Percentiles rank a stretch among this genome's conserved stretches.
Conservation (phyloP, 2,888 invertebrate genomes). For the Metacarcinus magister region DNA sequence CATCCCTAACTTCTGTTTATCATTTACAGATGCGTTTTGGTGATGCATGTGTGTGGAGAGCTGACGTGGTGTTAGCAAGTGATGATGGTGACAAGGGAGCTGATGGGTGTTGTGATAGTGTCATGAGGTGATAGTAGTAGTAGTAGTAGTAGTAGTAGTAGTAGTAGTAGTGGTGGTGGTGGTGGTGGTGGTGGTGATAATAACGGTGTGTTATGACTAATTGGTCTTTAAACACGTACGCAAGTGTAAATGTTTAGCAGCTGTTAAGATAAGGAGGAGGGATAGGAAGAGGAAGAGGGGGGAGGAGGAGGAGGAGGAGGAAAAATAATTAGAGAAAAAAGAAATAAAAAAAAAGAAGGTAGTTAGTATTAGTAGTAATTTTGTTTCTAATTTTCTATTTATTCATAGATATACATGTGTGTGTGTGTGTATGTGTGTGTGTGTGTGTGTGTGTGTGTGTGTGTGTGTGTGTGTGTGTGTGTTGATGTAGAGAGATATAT, state of each 20-base stretch:
- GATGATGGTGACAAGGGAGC: neutral
- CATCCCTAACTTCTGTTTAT: neutral
- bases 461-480: slow-evolving; percentile 7
- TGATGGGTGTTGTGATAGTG: neutral
- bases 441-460: slow-evolving; percentile 18
- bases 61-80: neutral
- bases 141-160: neutral
- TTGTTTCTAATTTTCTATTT: neutral
- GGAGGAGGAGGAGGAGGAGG: neutral
- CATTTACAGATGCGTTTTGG: neutral
- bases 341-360: too few species aligned
- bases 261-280: neutral
- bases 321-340: neutral
- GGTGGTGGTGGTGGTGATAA: neutral
- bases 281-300: neutral
- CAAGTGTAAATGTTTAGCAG: neutral
- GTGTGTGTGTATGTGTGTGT: neutral
- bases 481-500: too few species aligned
- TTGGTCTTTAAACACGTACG: neutral
- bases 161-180: neutral
- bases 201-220: neutral
- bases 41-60: neutral
- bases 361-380: neutral
- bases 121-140: neutral
- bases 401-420: slow-evolving; percentile 12